These are phyloP conservation scores for Prunella strophiata DNA, from an alignment of 2,797 vertebrate genomes.

Conservation along the genomic window DNA sequence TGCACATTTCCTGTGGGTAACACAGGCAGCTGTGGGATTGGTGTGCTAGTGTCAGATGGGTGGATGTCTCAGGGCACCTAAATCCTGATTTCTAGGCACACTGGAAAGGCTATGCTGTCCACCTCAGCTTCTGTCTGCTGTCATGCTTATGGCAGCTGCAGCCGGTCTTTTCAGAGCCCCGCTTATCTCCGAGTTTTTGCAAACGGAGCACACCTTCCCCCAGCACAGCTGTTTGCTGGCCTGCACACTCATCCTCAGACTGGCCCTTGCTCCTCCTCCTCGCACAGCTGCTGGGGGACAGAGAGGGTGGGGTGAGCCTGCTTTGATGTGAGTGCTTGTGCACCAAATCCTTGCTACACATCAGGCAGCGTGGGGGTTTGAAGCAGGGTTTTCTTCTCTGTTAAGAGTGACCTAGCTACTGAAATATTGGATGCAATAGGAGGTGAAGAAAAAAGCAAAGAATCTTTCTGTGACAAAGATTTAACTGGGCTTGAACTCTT, in stretches of 20 bases:
- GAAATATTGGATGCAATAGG: not conserved
- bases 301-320: not conserved
- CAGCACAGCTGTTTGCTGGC: not conserved
- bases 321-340: not conserved
- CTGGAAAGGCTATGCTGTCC: not conserved
- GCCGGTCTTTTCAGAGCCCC: accelerated
- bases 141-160: not conserved
- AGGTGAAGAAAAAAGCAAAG: not conserved
- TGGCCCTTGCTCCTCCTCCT: not conserved
- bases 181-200: not conserved
- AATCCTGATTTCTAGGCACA: not conserved
- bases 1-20: not conserved
- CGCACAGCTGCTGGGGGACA: not conserved
- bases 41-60: not conserved
- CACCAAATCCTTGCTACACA: not conserved
- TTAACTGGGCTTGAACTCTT: not conserved
- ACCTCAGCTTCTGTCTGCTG: not conserved
- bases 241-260: not conserved
- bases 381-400: not conserved
- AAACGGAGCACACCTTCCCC: not conserved
- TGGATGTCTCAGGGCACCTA: not conserved
- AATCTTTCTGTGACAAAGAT: not conserved
- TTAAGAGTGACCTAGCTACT: not conserved
- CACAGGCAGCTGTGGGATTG: not conserved
- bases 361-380: not conserved